These are phyloP conservation scores for Vidua macroura DNA, from an alignment of 2,113 vertebrate species.

Conservation along the genomic window DNA sequence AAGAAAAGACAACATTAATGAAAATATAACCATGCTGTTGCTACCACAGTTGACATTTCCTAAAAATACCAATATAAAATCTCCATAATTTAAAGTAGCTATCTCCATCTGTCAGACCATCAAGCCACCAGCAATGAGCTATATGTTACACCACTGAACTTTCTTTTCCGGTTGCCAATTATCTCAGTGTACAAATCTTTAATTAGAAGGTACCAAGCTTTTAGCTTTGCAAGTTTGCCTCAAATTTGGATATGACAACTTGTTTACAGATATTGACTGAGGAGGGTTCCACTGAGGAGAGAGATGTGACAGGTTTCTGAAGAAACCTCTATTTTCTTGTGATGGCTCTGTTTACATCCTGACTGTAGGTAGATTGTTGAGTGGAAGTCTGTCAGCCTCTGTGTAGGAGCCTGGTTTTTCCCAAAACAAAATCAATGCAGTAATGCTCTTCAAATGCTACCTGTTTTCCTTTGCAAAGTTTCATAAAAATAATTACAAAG, in stretches of 20 bases:
- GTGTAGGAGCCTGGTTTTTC: background rate
- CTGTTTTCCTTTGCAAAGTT: background rate
- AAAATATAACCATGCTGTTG: constrained; percentile 3
- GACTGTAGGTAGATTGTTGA: background rate
- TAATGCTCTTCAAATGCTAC: background rate
- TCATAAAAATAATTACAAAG: background rate
- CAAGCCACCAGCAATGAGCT: background rate
- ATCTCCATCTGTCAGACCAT: background rate
- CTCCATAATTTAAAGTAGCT: constrained; percentile 8
- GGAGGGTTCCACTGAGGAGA: background rate
- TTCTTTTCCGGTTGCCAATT: background rate
- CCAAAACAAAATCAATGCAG: background rate
- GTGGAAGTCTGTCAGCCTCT: background rate
- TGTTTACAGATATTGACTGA: constrained; percentile 12
- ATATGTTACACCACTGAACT: background rate
- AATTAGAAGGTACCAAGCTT: constrained; percentile 9
- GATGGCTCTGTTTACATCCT: background rate
- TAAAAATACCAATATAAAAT: constrained; percentile 3
- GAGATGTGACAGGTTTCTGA: background rate
- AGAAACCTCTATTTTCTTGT: background rate
- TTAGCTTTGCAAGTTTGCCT: background rate
- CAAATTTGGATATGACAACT: background rate
- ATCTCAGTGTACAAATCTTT: background rate
- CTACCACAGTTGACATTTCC: background rate
- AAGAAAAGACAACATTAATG: constrained; percentile 30